Evolutionary conservation across 2,113 vertebrate genomes (phyloP), one percentile per base, ranked within the genome.

Genomic region (Tautogolabrus adspersus): DNA sequence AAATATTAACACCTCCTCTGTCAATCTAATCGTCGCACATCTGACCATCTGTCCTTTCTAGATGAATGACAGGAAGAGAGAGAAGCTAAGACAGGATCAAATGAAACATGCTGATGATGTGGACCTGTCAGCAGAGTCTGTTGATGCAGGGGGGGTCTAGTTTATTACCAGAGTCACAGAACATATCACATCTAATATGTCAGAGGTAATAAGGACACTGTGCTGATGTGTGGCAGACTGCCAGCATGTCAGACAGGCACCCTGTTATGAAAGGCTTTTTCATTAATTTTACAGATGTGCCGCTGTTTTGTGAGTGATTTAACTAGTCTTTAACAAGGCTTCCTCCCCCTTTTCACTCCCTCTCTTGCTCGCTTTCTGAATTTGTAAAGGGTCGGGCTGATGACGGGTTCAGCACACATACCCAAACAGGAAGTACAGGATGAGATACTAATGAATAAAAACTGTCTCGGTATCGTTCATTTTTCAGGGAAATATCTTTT

Each of bases 131-230:
- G 59, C 44, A 59, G 71, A 80, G 82, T 74, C 55, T 72, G 70
- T 77, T 72, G 73, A 85, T 85, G 86, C 23, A 37, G 74, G 76
- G 30, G 66, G 76, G 67, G 69, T 89, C 77, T 57, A 88, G 69
- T 91, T 88, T 88, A 91, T 91, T 84, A 92, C 82, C 69, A 82
- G 69, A 59, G 77, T 68, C 62, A 82, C 81, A 85, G 82, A 85
- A 83, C 72, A 78, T 75, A 75, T 89, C 79, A 87, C 87, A 84
- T 88, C 86, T 91, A 70, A 88, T 87, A 88, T 88, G 90, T 92
- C 90, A 88, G 80, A 70, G 80, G 81, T 89, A 88, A 92, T 87
- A 90, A 89, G 81, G 87, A 81, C 69, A 83, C 85, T 81, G 72
- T 69, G 66, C 75, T 73, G 84, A 88, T 47, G 52, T 60, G 82